Evolutionary conservation across 1,140 invertebrate species (phyloP).

Genomic region (Zeugodacus cucurbitae): DNA sequence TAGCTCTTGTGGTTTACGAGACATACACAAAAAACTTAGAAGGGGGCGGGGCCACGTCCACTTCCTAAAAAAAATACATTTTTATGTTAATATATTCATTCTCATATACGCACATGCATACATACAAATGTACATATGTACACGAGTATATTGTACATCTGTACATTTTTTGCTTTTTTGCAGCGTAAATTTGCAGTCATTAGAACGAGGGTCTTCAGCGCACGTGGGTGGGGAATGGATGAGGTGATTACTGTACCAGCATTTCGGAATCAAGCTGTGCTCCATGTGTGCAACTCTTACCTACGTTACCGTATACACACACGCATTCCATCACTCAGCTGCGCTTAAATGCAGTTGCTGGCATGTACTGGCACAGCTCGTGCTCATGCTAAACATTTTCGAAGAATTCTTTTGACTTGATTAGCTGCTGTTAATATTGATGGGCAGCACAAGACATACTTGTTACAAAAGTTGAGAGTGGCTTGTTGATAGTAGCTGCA

Average conservation of each 20-base stretch:
- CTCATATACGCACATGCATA: neutral
- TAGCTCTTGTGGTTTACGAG: too few relatives aligned
- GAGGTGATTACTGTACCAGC: neutral
- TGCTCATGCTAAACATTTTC: neutral
- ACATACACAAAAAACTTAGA: neutral
- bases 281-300: neutral
- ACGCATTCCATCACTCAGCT: neutral
- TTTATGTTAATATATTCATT: neutral
- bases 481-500: neutral
- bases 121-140: too few relatives aligned
- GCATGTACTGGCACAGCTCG: neutral
- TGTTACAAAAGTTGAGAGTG: neutral
- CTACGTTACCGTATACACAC: neutral
- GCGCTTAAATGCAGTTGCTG: neutral
- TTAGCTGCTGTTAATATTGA: neutral
- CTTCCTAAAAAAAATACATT: neutral
- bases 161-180: neutral
- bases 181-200: constrained; percentile 14
- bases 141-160: too few relatives aligned
- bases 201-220: neutral
- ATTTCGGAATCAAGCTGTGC: neutral
- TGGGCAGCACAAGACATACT: neutral
- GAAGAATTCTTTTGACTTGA: neutral
- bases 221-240: neutral
- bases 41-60: too few relatives aligned